A percentile compares a stretch with the other conserved stretches of the same genome.
Evolutionary conservation across 2,797 vertebrate genomes (phyloP).

Genomic region (Setipinna tenuifilis): DNA sequence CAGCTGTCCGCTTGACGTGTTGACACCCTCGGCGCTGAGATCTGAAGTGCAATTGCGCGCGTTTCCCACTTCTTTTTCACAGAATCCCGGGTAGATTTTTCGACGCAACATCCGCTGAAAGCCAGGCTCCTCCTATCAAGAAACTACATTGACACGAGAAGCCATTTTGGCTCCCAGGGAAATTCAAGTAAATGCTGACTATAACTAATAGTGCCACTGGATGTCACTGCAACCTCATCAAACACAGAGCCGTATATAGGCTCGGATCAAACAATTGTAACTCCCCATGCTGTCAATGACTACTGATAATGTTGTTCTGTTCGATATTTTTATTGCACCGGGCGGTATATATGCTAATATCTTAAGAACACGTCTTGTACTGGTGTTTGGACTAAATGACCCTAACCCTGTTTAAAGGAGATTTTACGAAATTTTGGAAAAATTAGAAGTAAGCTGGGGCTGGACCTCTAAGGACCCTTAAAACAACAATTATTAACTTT

Average conservation of each 20-base stretch:
- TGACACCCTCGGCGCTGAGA: background rate
- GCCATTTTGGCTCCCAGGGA: background rate
- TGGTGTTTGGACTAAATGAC: too few relatives aligned
- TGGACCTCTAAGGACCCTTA: too few relatives aligned
- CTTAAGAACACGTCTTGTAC: too few relatives aligned
- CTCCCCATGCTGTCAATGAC: background rate
- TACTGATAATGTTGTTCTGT: background rate
- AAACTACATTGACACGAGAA: background rate
- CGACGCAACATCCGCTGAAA: slow-evolving; percentile 48
- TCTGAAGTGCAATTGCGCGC: slow-evolving; percentile 44
- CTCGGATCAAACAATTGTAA: too few relatives aligned
- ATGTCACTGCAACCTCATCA: slow-evolving; percentile 1
- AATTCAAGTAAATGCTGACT: background rate
- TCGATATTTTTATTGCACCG: too few relatives aligned
- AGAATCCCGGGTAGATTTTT: background rate
- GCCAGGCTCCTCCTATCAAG: slow-evolving; percentile 24
- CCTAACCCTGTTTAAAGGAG: too few relatives aligned
- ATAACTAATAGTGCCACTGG: slow-evolving; percentile 7
- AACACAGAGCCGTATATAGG: too few relatives aligned
- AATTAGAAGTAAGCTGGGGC: too few relatives aligned
- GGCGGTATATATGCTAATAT: too few relatives aligned
- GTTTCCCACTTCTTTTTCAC: slow-evolving; percentile 46
- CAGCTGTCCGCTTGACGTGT: background rate
- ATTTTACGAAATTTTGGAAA: too few relatives aligned
- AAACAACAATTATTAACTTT: too few relatives aligned